Evolutionary conservation across 2,888 invertebrate species (phyloP).

Genomic region (Archips xylosteana): DNA sequence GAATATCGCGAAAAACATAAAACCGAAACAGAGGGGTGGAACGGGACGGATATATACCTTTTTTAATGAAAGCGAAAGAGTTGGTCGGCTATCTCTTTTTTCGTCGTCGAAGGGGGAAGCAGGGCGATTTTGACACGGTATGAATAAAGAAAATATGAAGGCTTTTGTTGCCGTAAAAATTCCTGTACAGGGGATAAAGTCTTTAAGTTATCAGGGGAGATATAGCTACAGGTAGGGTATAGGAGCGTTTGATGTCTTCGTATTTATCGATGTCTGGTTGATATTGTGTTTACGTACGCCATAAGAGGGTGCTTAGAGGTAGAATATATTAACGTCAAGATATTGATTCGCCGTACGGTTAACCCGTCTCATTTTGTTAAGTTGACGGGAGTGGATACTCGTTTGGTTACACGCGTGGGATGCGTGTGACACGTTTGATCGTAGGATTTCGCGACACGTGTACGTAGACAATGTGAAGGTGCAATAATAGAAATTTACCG

Average conservation of each 20-base stretch:
- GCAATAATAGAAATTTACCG: neutral
- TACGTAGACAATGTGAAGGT: neutral
- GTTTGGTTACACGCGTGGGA: conserved; percentile 5
- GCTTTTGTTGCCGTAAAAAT: conserved; percentile 85
- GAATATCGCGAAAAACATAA: conserved; percentile 78
- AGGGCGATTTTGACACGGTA: conserved; percentile 81
- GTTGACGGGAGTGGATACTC: conserved; percentile 42
- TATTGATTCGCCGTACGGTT: conserved; percentile 53
- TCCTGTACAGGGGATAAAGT: conserved; percentile 84
- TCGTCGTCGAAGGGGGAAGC: conserved; percentile 68
- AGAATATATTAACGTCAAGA: conserved; percentile 76
- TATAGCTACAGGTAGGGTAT: conserved; percentile 24
- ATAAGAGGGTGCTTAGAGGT: conserved; percentile 71
- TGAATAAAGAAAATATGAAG: conserved; percentile 85
- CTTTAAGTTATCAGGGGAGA: conserved; percentile 83
- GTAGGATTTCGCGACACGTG: conserved; percentile 3
- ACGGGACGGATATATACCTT: conserved; percentile 63
- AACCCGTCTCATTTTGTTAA: conserved; percentile 61
- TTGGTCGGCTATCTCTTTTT: conserved; percentile 74
- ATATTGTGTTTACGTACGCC: conserved; percentile 62
- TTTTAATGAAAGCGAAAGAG: conserved; percentile 77
- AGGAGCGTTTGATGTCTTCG: conserved; percentile 57
- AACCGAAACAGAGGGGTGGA: conserved; percentile 73
- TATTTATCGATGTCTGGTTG: conserved; percentile 68
- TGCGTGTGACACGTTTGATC: conserved; percentile 1